These are phyloP conservation scores for Leucoraja ocellata DNA, from an alignment of 2,797 vertebrate genomes.

Conservation along the genomic window DNA sequence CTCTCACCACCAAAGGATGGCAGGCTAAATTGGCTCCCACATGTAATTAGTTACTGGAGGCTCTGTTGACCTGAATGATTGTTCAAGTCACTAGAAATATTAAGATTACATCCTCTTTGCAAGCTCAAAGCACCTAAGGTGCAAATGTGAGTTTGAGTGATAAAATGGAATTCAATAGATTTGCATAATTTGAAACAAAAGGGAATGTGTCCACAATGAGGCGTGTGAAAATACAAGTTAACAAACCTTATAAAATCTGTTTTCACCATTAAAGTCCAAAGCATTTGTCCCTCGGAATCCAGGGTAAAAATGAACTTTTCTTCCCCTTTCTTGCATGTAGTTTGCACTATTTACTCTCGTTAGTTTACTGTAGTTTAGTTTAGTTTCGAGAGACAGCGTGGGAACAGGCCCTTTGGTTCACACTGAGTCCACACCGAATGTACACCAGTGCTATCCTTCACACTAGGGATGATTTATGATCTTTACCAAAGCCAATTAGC, in stretches of 20 bases:
- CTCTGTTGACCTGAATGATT: slow-evolving; percentile 60
- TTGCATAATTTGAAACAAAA: slow-evolving; percentile 36
- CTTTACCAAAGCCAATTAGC: too few species aligned
- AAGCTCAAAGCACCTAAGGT: slow-evolving; percentile 49
- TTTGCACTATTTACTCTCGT: not conserved
- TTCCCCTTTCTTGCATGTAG: not conserved
- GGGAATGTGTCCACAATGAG: slow-evolving; percentile 2
- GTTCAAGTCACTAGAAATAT: slow-evolving; percentile 57
- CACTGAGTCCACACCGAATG: too few species aligned
- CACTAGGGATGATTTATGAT: too few species aligned
- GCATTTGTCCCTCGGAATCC: not conserved
- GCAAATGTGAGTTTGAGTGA: slow-evolving; percentile 57
- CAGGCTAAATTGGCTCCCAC: slow-evolving; percentile 62
- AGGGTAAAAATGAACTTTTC: not conserved
- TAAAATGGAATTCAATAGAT: slow-evolving; percentile 47
- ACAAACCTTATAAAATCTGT: slow-evolving; percentile 9
- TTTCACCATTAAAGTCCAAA: slow-evolving; percentile 7
- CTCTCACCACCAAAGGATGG: slow-evolving; percentile 53
- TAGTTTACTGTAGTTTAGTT: too few species aligned
- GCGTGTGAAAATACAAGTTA: slow-evolving; percentile 19
- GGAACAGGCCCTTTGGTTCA: too few species aligned
- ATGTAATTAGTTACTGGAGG: slow-evolving; percentile 66
- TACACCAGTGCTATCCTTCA: too few species aligned
- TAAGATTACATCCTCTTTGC: slow-evolving; percentile 48
- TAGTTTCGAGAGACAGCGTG: too few species aligned